phyloP scores from a whole-genome alignment of 2,797 vertebrate genomes.

The Micromesistius poutassou region DNA sequence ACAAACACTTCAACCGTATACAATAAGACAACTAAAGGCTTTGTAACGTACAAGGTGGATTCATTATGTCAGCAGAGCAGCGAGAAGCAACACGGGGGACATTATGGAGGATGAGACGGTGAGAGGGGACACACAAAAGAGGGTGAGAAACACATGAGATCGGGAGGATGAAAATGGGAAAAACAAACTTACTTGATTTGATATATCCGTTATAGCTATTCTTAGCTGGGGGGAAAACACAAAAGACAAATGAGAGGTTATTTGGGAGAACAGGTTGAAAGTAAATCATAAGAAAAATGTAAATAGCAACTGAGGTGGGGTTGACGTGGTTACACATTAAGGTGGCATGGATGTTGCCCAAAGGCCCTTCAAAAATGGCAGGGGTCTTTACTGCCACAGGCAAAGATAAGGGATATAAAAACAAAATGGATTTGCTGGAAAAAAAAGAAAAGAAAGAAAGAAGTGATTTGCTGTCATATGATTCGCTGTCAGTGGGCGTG shows the following conservation, averaged over 20 bases:
- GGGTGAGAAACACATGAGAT: constrained; percentile 34
- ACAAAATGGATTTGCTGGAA: neutral
- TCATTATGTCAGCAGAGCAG: neutral
- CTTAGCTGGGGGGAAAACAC: constrained; percentile 78
- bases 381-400: neutral
- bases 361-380: constrained; percentile 35
- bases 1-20: neutral
- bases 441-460: neutral
- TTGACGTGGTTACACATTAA: neutral
- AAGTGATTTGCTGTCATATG: neutral
- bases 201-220: constrained; percentile 85
- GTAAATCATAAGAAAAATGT: constrained; percentile 46
- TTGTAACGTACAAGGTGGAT: neutral
- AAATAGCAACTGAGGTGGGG: constrained; percentile 41
- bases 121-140: neutral
- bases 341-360: constrained; percentile 30
- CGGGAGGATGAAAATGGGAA: constrained; percentile 27
- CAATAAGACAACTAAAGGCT: neutral
- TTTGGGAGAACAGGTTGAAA: constrained; percentile 50
- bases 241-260: constrained; percentile 71
- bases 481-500: neutral
- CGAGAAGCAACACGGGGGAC: neutral
- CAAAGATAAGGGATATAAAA: constrained; percentile 13
- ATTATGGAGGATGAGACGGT: neutral
- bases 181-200: constrained; percentile 81